Evolutionary conservation across 2,113 vertebrate genomes (phyloP).

Genomic region (Ailurus styani): DNA sequence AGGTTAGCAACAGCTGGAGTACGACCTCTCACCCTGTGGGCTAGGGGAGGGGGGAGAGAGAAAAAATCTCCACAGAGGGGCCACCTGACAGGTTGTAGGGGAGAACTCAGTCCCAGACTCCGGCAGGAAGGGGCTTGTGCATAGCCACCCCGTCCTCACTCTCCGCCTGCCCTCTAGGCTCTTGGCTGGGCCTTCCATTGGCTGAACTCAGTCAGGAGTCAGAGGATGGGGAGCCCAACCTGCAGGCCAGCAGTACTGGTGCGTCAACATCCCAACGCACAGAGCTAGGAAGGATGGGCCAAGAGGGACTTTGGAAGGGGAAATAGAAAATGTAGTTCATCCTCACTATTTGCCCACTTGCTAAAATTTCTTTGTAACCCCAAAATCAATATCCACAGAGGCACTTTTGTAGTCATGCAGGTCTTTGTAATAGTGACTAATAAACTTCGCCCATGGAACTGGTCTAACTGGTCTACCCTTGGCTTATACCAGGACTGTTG

Average conservation of each 20-base stretch:
- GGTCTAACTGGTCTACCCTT: not conserved
- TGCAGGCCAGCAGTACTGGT: not conserved
- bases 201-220: not conserved
- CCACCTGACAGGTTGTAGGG: not conserved
- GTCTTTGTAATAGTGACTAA: not conserved
- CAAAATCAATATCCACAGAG: not conserved
- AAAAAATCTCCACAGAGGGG: not conserved
- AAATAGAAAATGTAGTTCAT: not conserved
- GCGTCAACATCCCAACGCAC: not conserved
- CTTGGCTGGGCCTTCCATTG: not conserved
- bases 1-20: not conserved
- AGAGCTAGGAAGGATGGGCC: not conserved
- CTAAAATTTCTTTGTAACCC: not conserved
- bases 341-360: not conserved
- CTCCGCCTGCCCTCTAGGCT: not conserved
- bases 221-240: not conserved
- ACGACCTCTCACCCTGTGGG: not conserved
- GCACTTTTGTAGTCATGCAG: not conserved
- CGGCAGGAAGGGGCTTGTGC: not conserved
- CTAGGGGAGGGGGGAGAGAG: not conserved
- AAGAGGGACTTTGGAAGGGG: not conserved
- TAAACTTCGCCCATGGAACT: not conserved
- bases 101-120: too few relatives aligned
- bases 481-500: not conserved
- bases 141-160: not conserved